Evolutionary conservation across 2,888 invertebrate genomes (phyloP).

Genomic region (Sicus ferrugineus): DNA sequence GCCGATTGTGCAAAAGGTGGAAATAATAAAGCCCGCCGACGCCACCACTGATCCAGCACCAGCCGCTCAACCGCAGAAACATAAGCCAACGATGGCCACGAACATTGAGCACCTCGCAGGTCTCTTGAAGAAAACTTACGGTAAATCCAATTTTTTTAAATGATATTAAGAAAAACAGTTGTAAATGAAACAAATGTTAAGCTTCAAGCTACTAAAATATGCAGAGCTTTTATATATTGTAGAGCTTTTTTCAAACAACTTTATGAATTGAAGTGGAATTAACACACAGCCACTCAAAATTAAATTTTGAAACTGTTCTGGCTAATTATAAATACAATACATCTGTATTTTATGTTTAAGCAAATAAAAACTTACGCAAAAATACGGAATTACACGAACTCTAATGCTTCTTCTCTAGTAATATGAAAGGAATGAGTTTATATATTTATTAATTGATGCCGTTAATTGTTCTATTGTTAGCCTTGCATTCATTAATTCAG

Average conservation of each 20-base stretch:
- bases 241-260: neutral
- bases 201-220: too few relatives aligned
- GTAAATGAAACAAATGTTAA: too few relatives aligned
- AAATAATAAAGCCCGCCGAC: neutral
- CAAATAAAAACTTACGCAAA: too few relatives aligned
- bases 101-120: slow-evolving; percentile 18
- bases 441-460: neutral
- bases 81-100: neutral
- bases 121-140: slow-evolving; percentile 20
- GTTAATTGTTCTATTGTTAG: neutral
- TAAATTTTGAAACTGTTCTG: too few relatives aligned
- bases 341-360: too few relatives aligned
- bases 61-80: neutral
- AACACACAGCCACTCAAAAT: too few relatives aligned
- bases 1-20: slow-evolving; percentile 27
- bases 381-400: neutral
- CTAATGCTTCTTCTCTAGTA: too few relatives aligned
- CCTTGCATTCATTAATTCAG: too few relatives aligned
- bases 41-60: neutral
- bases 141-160: too few relatives aligned
- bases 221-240: neutral
- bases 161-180: too few relatives aligned
- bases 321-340: too few relatives aligned
- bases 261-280: neutral
- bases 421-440: neutral